A percentile compares a stretch with the other conserved stretches of the same genome.
Evolutionary conservation across 1,140 invertebrate species (phyloP).

Genomic region (Doryteuthis pealeii): DNA sequence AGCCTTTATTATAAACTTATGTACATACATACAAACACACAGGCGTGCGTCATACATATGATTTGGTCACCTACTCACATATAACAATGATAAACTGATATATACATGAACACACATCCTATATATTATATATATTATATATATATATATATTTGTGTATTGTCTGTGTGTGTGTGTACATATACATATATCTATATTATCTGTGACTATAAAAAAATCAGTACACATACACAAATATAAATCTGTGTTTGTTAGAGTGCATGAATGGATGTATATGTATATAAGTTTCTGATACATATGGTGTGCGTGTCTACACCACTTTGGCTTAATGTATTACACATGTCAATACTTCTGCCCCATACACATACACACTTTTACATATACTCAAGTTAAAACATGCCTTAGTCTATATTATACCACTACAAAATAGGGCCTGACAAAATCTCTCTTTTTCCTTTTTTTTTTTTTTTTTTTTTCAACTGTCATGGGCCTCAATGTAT

Average conservation of each 20-base stretch:
- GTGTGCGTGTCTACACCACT: too few relatives aligned
- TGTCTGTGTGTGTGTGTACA: background rate
- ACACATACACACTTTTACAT: background rate
- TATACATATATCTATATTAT: conserved; percentile 1
- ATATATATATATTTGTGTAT: background rate
- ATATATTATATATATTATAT: background rate
- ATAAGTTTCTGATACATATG: background rate
- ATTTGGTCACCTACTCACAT: background rate
- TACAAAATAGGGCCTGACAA: background rate
- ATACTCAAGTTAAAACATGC: background rate
- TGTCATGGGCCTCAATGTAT: background rate
- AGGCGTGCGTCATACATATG: background rate
- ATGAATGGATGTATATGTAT: background rate
- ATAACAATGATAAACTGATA: background rate
- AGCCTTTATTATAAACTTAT: background rate
- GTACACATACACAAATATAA: background rate
- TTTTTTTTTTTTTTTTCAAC: too few relatives aligned
- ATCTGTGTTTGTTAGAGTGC: background rate
- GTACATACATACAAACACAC: conserved; percentile 1
- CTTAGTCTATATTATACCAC: background rate
- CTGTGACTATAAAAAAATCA: background rate
- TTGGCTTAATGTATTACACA: too few relatives aligned
- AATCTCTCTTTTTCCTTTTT: too few relatives aligned
- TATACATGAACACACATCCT: background rate
- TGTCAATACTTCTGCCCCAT: background rate